Percentiles rank a stretch among this genome's conserved stretches.
Conservation (phyloP, 2,113 vertebrate species). For the Pseudonaja textilis region DNA sequence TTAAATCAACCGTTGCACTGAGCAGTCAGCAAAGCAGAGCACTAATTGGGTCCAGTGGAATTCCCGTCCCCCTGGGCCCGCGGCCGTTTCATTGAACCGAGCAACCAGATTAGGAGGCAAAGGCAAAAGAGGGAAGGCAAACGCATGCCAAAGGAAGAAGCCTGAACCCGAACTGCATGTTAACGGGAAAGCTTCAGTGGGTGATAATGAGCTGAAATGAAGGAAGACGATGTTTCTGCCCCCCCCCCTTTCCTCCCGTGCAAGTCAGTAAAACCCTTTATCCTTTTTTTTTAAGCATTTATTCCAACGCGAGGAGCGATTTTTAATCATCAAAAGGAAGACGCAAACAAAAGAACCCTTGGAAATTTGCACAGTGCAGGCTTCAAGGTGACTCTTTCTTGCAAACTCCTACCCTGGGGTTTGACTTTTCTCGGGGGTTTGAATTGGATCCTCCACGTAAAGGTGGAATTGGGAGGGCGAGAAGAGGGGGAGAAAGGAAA, state of each 20-base stretch:
- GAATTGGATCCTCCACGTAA: too few relatives aligned
- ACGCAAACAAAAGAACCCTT: neutral
- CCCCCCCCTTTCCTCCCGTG: neutral
- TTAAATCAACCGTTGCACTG: slow-evolving; percentile 66
- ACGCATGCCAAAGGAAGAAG: slow-evolving; percentile 26
- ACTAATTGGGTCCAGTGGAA: slow-evolving; percentile 81
- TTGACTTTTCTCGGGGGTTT: slow-evolving; percentile 51
- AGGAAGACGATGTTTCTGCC: neutral
- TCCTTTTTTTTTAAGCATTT: neutral
- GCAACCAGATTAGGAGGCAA: slow-evolving; percentile 37
- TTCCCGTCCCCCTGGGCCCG: slow-evolving; percentile 61
- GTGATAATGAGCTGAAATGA: slow-evolving; percentile 39
- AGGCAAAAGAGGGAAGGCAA: neutral
- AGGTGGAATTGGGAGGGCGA: too few relatives aligned
- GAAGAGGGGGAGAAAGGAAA: too few relatives aligned
- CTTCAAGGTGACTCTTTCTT: slow-evolving; percentile 60
- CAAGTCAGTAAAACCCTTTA: slow-evolving; percentile 43
- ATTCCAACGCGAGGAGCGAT: neutral
- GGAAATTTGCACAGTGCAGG: neutral
- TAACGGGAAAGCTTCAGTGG: slow-evolving; percentile 59
- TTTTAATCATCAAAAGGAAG: neutral
- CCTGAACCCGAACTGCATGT: slow-evolving; percentile 53
- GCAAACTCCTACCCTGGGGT: slow-evolving; percentile 72
- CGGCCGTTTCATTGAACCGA: slow-evolving; percentile 63
- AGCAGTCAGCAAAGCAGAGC: slow-evolving; percentile 68